Evolutionary conservation across 1,140 invertebrate genomes (phyloP).

Genomic region (Aphelinus atriplicis): DNA sequence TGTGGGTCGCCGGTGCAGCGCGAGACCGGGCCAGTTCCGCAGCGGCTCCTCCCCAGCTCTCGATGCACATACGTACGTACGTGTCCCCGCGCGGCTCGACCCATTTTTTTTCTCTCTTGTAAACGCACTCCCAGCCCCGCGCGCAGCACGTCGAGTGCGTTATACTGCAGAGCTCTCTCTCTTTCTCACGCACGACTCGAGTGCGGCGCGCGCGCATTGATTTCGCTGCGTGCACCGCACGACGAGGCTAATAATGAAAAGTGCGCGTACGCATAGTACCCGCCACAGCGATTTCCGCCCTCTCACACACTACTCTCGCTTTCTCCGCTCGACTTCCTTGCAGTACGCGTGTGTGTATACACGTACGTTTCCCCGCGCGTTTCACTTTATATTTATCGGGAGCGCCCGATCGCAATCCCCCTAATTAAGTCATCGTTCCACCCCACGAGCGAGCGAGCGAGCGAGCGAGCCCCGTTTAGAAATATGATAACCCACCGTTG

Average conservation of each 20-base stretch:
- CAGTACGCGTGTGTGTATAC: neutral
- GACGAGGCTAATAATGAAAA: conserved; percentile 19
- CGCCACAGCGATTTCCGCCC: neutral
- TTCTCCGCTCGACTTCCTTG: neutral
- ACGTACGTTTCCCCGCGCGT: neutral
- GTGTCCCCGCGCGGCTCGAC: conserved; percentile 3
- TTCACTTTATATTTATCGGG: conserved; percentile 5
- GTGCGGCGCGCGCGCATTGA: conserved; percentile 10
- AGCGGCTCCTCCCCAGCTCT: neutral
- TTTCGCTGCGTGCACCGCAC: neutral
- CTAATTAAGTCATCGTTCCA: conserved; percentile 8
- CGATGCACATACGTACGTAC: neutral
- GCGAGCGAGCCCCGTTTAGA: neutral
- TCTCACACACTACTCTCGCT: conserved; percentile 2
- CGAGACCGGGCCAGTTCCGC: neutral
- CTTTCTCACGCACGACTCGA: neutral
- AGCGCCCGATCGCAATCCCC: neutral
- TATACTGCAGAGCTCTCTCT: no score
- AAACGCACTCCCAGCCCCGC: neutral
- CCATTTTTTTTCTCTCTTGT: conserved; percentile 13
- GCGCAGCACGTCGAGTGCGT: neutral
- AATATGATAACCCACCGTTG: conserved; percentile 14
- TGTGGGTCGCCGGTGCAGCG: conserved; percentile 30
- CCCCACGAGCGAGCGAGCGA: no score
- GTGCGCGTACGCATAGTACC: neutral